Conservation (phyloP, 2,113 vertebrate genomes). For the Motacilla alba region DNA sequence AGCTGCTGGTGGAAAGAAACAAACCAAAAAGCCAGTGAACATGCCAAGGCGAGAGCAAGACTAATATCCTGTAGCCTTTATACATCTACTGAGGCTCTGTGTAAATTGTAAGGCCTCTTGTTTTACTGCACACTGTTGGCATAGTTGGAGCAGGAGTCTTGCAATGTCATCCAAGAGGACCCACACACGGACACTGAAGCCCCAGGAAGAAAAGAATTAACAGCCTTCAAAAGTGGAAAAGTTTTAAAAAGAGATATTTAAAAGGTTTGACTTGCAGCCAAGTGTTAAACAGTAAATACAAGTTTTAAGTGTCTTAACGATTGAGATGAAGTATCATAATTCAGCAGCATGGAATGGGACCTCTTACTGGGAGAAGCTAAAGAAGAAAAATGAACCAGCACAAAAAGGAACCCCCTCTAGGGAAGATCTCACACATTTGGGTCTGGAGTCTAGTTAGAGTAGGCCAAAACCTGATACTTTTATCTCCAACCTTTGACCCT, state of each 20-base stretch:
- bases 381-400: slow-evolving; percentile 78
- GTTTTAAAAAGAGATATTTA: slow-evolving; percentile 71
- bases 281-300: slow-evolving; percentile 73
- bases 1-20: neutral
- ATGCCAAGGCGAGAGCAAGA: neutral
- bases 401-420: slow-evolving; percentile 81
- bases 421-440: slow-evolving; percentile 81
- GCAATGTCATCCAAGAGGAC: slow-evolving; percentile 42
- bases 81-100: neutral
- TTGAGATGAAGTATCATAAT: slow-evolving; percentile 80
- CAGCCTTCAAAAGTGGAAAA: slow-evolving; percentile 49
- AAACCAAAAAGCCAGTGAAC: neutral
- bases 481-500: slow-evolving; percentile 90
- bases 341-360: slow-evolving; percentile 81
- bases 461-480: slow-evolving; percentile 93
- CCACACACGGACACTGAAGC: slow-evolving; percentile 16
- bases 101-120: neutral
- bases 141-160: neutral
- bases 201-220: slow-evolving; percentile 63
- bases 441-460: slow-evolving; percentile 74
- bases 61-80: neutral
- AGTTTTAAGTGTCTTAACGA: slow-evolving; percentile 69
- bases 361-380: slow-evolving; percentile 78
- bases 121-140: slow-evolving; percentile 5
- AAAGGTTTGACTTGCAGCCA: slow-evolving; percentile 72